Conservation (phyloP, 2,888 invertebrate species). For the Eulithis testata region DNA sequence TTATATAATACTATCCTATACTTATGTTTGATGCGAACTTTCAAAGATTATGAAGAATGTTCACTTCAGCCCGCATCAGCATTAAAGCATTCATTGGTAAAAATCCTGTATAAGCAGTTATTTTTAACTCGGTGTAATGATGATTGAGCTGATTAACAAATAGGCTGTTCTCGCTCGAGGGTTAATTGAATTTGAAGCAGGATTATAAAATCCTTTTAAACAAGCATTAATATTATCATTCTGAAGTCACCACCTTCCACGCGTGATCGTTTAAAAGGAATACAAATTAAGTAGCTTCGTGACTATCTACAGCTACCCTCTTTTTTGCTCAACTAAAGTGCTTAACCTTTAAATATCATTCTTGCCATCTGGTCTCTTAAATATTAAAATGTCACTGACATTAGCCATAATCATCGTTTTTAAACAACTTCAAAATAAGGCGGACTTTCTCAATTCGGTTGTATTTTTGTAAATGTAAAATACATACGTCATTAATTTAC, state of each 20-base stretch:
- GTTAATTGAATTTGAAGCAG: conserved; percentile 64
- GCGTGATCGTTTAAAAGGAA: not conserved
- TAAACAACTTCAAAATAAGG: no score
- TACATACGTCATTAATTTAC: not conserved
- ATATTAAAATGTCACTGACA: conserved; percentile 16
- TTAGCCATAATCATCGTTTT: conserved; percentile 7
- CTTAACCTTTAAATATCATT: conserved; percentile 63
- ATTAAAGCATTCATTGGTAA: conserved; percentile 51
- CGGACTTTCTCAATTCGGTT: not conserved
- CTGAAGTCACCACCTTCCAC: conserved; percentile 12
- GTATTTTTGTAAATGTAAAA: conserved; percentile 3
- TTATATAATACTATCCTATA: no score
- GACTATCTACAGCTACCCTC: conserved; percentile 2
- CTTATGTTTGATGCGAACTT: not conserved
- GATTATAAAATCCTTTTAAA: conserved; percentile 27
- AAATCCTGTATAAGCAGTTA: conserved; percentile 55
- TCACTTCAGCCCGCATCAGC: conserved; percentile 54
- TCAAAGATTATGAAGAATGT: conserved; percentile 22
- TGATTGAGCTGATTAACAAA: conserved; percentile 65
- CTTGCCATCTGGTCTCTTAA: conserved; percentile 5
- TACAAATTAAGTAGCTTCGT: conserved; percentile 5
- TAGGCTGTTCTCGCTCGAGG: conserved; percentile 51
- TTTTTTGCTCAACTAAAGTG: conserved; percentile 23
- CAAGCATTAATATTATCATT: conserved; percentile 46
- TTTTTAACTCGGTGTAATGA: conserved; percentile 60